Base-by-base conservation (phyloP, 2,797 vertebrate species). In the Oreonectes daqikongensis region DNA sequence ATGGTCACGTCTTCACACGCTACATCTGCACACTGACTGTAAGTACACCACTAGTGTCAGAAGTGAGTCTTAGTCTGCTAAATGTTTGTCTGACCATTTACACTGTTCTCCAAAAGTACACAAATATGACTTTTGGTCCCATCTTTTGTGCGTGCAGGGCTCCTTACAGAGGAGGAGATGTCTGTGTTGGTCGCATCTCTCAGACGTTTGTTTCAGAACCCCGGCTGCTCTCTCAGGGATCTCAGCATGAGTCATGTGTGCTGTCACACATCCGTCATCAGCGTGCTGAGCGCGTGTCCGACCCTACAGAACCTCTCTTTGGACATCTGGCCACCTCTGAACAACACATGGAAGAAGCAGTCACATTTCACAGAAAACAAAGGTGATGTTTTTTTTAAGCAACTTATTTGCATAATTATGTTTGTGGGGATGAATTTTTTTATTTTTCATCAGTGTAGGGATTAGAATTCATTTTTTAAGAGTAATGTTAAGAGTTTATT, bases 1-100 rank as follows among this genome's bases (percentile, higher is more conserved):
- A 0, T 92, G 91, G 81, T 73, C 82, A 61, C 85, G 86, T 81
- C 90, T 93, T 55, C 82, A 70, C 46, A 89, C 87, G 17, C 85
- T 93, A 10, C 87, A 82, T 30, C 86, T 93, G 32, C 84, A 89
- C 32, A 87, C 86, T 72, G 50, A 24, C 12, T 59, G 91, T 93
- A 87, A 89, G 91, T 88, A 9, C 38, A 44, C 5, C 10, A 11
- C 5, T 9, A n/a, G 35, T 35, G 35, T 48, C 18, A 18, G n/a
- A 18, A 18, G 18, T 9, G 1, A 10, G 9, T 35, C 10, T 35
- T 35, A 35, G n/a, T n/a, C n/a, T n/a, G n/a, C 10, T 35, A 35
- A 9, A 9, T 35, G 10, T 35, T 35, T 35, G 32, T 35, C 35
- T 35, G 8, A 9, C 35, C 8, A 35, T 35, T 35, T 35, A 35